A percentile compares a stretch with the other conserved stretches of the same genome.
phyloP scores from a whole-genome alignment of 30 jellyfish, hydroid and myxozoan genomes.

The Rhopilema esculentum region DNA sequence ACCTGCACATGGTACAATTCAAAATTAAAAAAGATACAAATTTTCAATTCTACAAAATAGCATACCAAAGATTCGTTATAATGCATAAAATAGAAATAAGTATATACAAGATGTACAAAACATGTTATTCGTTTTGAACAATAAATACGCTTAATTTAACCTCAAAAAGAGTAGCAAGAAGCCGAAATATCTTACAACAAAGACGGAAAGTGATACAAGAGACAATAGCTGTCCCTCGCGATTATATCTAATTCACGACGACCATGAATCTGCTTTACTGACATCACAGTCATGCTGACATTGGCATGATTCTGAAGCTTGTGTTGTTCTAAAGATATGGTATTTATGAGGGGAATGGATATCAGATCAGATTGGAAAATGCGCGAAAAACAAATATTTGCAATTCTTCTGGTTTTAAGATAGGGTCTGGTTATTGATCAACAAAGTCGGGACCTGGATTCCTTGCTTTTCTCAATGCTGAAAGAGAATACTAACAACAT shows the following conservation, averaged over 20 bases:
- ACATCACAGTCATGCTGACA: too few relatives aligned
- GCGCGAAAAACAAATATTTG: too few relatives aligned
- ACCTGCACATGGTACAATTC: background rate
- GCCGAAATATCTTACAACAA: conserved; percentile 18
- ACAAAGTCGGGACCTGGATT: too few relatives aligned
- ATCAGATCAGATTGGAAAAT: too few relatives aligned
- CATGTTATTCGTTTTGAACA: conserved; percentile 16
- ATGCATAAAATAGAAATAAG: background rate
- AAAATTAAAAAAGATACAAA: background rate
- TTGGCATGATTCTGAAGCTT: too few relatives aligned
- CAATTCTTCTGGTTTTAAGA: too few relatives aligned
- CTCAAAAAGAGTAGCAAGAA: conserved; percentile 3
- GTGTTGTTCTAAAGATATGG: too few relatives aligned
- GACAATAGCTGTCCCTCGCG: background rate
- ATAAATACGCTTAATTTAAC: conserved; percentile 35
- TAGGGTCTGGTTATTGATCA: too few relatives aligned
- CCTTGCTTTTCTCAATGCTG: too few relatives aligned
- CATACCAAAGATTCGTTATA: background rate
- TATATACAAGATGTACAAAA: conserved; percentile 44
- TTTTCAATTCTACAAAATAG: background rate
- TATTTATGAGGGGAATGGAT: too few relatives aligned
- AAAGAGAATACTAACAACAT: too few relatives aligned
- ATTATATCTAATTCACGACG: background rate
- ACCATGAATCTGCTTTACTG: too few relatives aligned
- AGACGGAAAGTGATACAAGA: background rate